Base-by-base conservation (phyloP, 2,888 invertebrate species). In the Andrena bucephala region DNA sequence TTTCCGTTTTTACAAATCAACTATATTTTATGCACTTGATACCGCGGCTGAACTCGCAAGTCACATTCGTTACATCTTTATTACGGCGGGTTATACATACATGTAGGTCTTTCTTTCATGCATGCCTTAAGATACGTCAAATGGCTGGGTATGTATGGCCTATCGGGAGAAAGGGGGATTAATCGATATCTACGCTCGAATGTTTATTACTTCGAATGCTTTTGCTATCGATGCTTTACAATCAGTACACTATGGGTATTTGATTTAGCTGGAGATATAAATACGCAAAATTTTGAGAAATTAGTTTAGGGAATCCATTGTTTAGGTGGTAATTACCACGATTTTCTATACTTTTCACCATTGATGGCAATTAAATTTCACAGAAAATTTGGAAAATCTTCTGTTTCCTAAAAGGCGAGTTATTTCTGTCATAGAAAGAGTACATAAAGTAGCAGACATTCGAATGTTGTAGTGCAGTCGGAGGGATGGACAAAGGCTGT, bases 401-500 rank as follows among this genome's bases (percentile, higher is more conserved):
- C 24, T 57, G 4, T 10, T 57, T 20, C 20, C 8, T 20, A 20
- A 57, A 27, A 27, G 27, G 10, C 57, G 24, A 27, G 24, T 10
- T 31, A 52, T 24, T 54, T 24, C 20, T 20, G 4, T 13, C 13
- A 3, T 1, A 16, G 0, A 31, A 13, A 68, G 24, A 24, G 20
- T 24, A 48, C 10, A 6, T 7, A 33, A 48, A 42, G 27, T 73
- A 31, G 33, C 20, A 20, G 16, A 20, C 8, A 31, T 10, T 48
- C 27, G 13, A 62, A 75, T 71, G 59, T 73, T 83, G 13, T 66
- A 80, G 77, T 29, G 69, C 16, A 70, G 67, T 67, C 83, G 81
- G 83, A 90, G 86, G 87, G 84, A 91, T 91, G 92, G 90, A 86
- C 85, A 85, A 90, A 83, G 83, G 89, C 78, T 96, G 96, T 89